These are phyloP conservation scores for Barypeithes pellucidus DNA, from an alignment of 2,888 invertebrate species.

Conservation along the genomic window DNA sequence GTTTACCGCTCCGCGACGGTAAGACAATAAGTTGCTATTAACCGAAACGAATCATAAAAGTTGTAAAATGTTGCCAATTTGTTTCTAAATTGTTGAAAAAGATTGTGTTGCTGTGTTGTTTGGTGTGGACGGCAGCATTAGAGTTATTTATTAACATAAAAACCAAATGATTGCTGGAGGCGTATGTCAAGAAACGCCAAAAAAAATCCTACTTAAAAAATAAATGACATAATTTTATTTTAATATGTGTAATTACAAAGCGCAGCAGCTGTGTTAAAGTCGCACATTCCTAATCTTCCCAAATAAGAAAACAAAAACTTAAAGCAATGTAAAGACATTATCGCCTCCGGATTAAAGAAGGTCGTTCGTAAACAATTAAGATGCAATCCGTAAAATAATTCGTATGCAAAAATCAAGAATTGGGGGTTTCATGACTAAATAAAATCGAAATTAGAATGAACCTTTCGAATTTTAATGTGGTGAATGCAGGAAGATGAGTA, in stretches of 20 bases:
- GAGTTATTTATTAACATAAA: too few relatives aligned
- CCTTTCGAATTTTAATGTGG: slow-evolving; percentile 9
- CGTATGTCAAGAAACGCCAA: background rate
- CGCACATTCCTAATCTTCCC: slow-evolving; percentile 13
- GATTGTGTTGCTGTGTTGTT: too few relatives aligned
- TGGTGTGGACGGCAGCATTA: too few relatives aligned
- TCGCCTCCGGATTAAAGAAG: slow-evolving; percentile 5
- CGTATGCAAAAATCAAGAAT: slow-evolving; percentile 38
- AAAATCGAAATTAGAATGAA: slow-evolving; percentile 14
- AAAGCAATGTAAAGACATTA: slow-evolving; percentile 17
- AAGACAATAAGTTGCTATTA: too few relatives aligned
- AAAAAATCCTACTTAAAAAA: background rate
- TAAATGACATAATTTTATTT: slow-evolving; percentile 16
- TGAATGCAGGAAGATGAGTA: too few relatives aligned
- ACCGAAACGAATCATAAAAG: too few relatives aligned
- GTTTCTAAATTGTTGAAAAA: too few relatives aligned
- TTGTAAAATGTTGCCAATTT: too few relatives aligned
- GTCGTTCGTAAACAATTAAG: slow-evolving; percentile 33
- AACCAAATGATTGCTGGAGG: background rate
- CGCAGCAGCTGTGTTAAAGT: slow-evolving; percentile 8
- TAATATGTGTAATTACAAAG: background rate
- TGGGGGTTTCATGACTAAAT: slow-evolving; percentile 10
- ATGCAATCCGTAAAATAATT: slow-evolving; percentile 43
- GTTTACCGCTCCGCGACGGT: too few relatives aligned
- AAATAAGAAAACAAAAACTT: background rate